phyloP scores from a whole-genome alignment of 2,797 vertebrate genomes.

The Corythornis leucogaster region DNA sequence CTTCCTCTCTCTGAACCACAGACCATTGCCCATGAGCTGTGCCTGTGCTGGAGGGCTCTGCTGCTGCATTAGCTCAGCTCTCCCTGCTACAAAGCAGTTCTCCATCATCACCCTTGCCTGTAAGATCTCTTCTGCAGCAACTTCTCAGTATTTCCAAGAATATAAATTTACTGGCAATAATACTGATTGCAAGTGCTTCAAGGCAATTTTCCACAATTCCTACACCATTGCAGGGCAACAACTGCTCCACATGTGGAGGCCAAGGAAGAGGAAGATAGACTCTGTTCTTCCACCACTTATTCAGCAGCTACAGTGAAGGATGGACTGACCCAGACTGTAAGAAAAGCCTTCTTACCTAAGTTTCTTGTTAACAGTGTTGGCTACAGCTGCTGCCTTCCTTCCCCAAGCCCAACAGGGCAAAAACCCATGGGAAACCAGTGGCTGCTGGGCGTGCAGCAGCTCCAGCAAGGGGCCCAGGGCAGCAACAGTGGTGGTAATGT shows the following conservation, averaged over 20 bases:
- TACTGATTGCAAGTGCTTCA: background rate
- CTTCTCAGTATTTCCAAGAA: background rate
- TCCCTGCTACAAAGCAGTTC: background rate
- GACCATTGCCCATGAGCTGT: background rate
- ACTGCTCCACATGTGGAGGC: background rate
- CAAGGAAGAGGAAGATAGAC: background rate
- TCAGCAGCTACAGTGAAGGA: background rate
- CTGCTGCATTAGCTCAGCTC: background rate
- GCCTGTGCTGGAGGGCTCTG: background rate
- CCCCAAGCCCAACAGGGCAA: background rate
- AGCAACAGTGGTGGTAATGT: fast-evolving
- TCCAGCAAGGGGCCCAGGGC: fast-evolving
- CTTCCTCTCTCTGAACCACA: background rate
- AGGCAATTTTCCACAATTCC: background rate
- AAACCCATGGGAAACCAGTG: background rate
- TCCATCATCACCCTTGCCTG: background rate
- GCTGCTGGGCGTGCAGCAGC: background rate
- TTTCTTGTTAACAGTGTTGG: background rate
- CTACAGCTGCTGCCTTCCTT: background rate
- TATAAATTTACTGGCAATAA: background rate
- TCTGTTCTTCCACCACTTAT: background rate
- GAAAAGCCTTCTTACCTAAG: background rate
- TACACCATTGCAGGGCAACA: background rate
- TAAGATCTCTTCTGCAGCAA: background rate
- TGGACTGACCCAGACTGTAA: background rate